These are phyloP conservation scores for Peromyscus eremicus DNA, from an alignment of 2,797 vertebrate species.

Conservation along the genomic window DNA sequence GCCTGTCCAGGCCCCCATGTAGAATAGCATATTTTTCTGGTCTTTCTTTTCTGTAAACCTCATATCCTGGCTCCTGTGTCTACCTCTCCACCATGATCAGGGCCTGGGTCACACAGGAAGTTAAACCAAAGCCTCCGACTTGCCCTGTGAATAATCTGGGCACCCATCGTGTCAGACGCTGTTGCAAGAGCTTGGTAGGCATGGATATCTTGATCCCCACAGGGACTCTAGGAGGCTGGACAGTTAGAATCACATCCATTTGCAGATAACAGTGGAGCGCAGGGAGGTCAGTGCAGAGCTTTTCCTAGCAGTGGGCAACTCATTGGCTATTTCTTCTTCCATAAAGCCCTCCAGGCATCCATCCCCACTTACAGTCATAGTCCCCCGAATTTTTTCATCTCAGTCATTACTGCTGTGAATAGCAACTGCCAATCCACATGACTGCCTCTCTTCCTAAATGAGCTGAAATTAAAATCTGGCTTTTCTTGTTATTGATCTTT, in stretches of 20 bases:
- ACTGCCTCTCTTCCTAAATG: not conserved
- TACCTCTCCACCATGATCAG: not conserved
- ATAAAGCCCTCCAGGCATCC: not conserved
- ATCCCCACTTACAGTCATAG: not conserved
- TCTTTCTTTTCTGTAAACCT: not conserved
- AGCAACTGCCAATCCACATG: not conserved
- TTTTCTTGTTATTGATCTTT: not conserved
- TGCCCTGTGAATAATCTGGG: not conserved
- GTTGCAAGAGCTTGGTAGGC: not conserved
- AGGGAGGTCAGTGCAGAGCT: not conserved
- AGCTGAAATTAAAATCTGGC: not conserved
- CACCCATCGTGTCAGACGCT: not conserved
- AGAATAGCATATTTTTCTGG: not conserved
- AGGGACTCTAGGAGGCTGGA: not conserved
- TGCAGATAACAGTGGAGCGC: not conserved
- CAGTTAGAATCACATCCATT: not conserved
- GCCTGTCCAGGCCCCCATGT: not conserved
- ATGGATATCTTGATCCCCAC: not conserved
- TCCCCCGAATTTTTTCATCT: not conserved
- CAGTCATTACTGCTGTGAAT: not conserved
- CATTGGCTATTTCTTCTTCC: not conserved
- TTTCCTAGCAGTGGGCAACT: not conserved
- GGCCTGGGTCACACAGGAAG: not conserved
- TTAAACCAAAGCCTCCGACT: not conserved
- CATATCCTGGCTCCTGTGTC: not conserved